Base-by-base conservation (phyloP, 2,888 invertebrate species). In the Andrena marginata region DNA sequence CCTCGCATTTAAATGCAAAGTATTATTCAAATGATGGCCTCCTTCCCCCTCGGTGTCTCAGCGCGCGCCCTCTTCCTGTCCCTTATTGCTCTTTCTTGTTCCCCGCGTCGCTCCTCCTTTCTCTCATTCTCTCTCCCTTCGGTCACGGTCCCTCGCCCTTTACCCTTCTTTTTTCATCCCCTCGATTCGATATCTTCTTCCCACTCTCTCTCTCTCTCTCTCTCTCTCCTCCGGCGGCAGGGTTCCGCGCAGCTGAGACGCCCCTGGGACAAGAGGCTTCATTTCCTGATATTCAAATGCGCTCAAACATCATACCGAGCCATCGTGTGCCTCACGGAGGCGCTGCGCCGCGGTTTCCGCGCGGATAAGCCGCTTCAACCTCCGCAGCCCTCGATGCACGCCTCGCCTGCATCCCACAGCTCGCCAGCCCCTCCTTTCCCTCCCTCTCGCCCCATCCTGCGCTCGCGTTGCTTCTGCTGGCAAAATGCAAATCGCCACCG, bases 241-340 rank as follows among this genome's bases (percentile, higher is more conserved):
- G 23, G 65, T 73, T 71, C 63, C 72, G 60, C 87, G 70, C 79
- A 56, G 78, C 78, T 65, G 73, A 72, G 80, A 80, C 77, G 78
- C 88, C 86, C 86, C 78, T 86, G 92, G 88, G 91, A 91, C 89
- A 87, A 89, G 91, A 90, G 91, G 92, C 92, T 93, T 93, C 93
- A 93, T 93, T 93, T 93, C 92, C 93, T 92, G 93, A 93, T 93
- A 93, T 93, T 93, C 93, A 93, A 93, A 93, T 93, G 91, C 89
- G 92, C 82, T 93, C 92, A 92, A 93, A 92, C 92, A 93, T 93
- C 92, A 91, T 89, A 89, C 84, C 87, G 80, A 62, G 56, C 89
- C 78, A 79, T 91, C 91, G 87, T 77, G 80, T 85, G 79, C 78
- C 77, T 81, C 71, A 70, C 73, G 73, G 82, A 83, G 84, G 85